Percentiles rank a stretch among this genome's conserved stretches.
These are phyloP conservation scores for Drosophila demipolita DNA, from an alignment of 2,888 invertebrate genomes.

Conservation along the genomic window DNA sequence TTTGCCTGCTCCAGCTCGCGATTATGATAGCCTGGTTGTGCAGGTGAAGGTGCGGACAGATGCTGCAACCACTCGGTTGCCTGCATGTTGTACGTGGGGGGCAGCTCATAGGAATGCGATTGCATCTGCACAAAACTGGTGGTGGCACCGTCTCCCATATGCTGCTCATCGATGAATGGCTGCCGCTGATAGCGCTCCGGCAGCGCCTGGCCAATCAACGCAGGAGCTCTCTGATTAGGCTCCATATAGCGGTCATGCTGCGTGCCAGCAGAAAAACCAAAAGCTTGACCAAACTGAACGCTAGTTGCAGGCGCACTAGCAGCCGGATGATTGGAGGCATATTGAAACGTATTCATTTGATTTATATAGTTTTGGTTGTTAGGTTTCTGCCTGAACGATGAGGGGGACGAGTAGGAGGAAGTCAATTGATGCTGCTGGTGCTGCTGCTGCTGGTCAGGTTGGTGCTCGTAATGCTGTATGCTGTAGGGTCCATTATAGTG, in stretches of 20 bases:
- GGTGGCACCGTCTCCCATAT: conserved; percentile 1
- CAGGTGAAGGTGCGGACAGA: conserved; percentile 9
- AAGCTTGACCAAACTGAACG: conserved; percentile 37
- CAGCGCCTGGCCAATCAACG: conserved; percentile 55
- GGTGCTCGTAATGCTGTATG: conserved; percentile 46
- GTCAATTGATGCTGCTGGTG: background rate
- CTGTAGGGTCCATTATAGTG: conserved; percentile 46
- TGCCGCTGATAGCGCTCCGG: conserved; percentile 53
- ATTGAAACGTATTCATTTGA: conserved; percentile 38
- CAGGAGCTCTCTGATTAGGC: conserved; percentile 31
- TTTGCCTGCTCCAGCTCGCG: background rate
- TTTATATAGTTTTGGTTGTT: conserved; percentile 11
- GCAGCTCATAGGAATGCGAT: conserved; percentile 65
- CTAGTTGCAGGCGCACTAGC: conserved; percentile 35
- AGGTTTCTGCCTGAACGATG: conserved; percentile 9
- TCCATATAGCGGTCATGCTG: conserved; percentile 49
- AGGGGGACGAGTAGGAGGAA: background rate
- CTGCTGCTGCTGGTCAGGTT: conserved; percentile 22
- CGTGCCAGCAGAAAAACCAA: conserved; percentile 43
- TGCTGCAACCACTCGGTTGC: conserved; percentile 24
- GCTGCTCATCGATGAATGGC: conserved; percentile 32
- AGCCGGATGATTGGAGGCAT: conserved; percentile 36
- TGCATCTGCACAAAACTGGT: conserved; percentile 61
- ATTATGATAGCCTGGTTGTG: conserved; percentile 11
- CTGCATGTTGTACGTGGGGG: conserved; percentile 42